These are phyloP conservation scores for Aphelenchoides besseyi DNA, from an alignment of 1,140 invertebrate species.

Conservation along the genomic window DNA sequence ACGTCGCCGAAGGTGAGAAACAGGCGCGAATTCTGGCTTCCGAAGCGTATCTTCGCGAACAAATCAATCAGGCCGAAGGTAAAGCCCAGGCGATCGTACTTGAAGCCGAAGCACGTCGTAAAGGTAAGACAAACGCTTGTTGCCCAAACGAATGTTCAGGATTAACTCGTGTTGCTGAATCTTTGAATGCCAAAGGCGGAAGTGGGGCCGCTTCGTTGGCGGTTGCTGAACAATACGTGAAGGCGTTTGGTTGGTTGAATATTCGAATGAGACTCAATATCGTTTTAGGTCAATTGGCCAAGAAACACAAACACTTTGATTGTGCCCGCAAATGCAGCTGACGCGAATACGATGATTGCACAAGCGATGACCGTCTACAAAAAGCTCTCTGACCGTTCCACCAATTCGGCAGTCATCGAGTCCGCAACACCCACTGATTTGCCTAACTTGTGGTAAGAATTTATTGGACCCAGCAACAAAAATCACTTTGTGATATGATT, in stretches of 20 bases:
- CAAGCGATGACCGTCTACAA: slow-evolving; percentile 54
- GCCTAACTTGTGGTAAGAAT: background rate
- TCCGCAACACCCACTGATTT: background rate
- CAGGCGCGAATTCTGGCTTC: slow-evolving; percentile 88
- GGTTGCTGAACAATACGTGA: slow-evolving; percentile 47
- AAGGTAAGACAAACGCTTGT: slow-evolving; percentile 70
- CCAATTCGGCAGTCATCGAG: background rate
- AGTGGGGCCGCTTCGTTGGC: slow-evolving; percentile 32
- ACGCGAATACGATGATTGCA: slow-evolving; percentile 70
- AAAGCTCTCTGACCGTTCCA: background rate
- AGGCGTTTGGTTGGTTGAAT: slow-evolving; percentile 67
- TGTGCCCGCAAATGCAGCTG: slow-evolving; percentile 81
- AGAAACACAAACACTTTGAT: slow-evolving; percentile 90
- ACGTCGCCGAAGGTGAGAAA: slow-evolving; percentile 92
- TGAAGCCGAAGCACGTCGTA: slow-evolving; percentile 67
- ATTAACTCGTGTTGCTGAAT: slow-evolving; percentile 72
- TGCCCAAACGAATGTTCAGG: too few species aligned
- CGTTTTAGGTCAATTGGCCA: slow-evolving; percentile 79
- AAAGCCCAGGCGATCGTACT: slow-evolving; percentile 82
- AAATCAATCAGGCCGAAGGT: slow-evolving; percentile 96
- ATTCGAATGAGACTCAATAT: too few species aligned
- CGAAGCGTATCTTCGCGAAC: slow-evolving; percentile 78
- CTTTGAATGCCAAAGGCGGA: slow-evolving; percentile 25
- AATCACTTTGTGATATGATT: background rate
- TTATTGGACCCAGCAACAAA: background rate